These are phyloP conservation scores for Allophyes oxyacanthae DNA, from an alignment of 2,888 invertebrate species.

Conservation along the genomic window DNA sequence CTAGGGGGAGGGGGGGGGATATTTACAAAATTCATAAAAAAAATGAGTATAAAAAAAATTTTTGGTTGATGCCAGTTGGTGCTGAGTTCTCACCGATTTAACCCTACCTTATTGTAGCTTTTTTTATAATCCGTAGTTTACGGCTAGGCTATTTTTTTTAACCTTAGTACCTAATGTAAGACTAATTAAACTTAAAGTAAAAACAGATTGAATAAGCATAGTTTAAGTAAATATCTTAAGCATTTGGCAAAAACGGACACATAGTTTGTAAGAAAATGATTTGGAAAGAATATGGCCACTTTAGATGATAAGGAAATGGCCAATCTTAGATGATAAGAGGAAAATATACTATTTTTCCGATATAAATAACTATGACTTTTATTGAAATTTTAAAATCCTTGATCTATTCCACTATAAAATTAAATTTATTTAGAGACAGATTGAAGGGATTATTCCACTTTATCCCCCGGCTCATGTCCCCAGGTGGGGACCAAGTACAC, in stretches of 20 bases:
- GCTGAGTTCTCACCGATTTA: conserved; percentile 18
- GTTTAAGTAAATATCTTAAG: conserved; percentile 55
- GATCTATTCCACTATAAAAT: no score
- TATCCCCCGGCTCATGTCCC: no score
- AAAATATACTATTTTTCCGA: conserved; percentile 57
- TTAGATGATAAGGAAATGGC: conserved; percentile 44
- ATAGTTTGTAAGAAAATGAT: conserved; percentile 47
- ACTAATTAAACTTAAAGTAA: conserved; percentile 52
- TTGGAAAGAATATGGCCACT: conserved; percentile 35
- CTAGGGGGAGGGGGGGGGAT: no score
- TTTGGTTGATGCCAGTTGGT: no score
- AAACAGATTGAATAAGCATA: conserved; percentile 48
- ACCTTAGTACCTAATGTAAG: conserved; percentile 59
- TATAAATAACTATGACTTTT: conserved; percentile 46
- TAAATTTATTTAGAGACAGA: no score
- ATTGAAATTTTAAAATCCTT: conserved; percentile 9
- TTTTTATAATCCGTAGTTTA: conserved; percentile 53
- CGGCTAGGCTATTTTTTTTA: conserved; percentile 52
- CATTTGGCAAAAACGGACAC: conserved; percentile 56
- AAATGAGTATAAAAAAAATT: no score
- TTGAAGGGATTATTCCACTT: no score
- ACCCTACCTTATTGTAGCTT: conserved; percentile 30
- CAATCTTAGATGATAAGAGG: conserved; percentile 52
- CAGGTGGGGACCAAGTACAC: no score
- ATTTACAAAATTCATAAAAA: no score